Evolutionary conservation across 2,113 vertebrate species (phyloP).

Genomic region (Pitta sordida): DNA sequence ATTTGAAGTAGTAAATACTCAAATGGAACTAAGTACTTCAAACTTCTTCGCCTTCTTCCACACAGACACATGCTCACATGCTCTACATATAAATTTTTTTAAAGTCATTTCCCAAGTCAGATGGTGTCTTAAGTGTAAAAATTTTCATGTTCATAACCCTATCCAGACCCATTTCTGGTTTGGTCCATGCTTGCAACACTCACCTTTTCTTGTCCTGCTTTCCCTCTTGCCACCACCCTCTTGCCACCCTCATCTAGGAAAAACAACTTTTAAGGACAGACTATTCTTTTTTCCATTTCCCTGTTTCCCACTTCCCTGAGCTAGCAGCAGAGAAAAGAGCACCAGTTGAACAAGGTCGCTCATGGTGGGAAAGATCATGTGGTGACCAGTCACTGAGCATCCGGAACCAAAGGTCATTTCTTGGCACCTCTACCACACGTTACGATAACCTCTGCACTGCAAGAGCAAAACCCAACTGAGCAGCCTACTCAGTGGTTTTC

Average conservation of each 20-base stretch:
- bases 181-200: neutral
- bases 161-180: neutral
- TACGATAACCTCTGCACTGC: neutral
- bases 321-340: neutral
- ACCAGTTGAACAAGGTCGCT: neutral
- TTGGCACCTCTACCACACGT: neutral
- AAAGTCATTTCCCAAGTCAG: neutral
- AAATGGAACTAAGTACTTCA: constrained; percentile 5
- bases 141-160: neutral
- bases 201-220: neutral
- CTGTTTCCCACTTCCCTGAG: neutral
- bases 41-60: neutral
- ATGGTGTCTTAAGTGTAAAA: neutral
- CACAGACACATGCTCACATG: neutral
- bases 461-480: neutral
- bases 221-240: neutral
- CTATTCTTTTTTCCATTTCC: neutral
- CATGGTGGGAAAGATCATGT: neutral
- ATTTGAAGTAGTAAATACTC: constrained; percentile 31
- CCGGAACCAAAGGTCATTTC: neutral
- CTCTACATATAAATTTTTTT: neutral
- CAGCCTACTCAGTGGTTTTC: neutral
- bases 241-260: neutral
- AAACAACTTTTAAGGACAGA: neutral
- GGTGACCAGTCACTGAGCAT: neutral